A percentile compares a stretch with the other conserved stretches of the same genome.
Conservation (phyloP, 2,797 vertebrate genomes). For the Megalops cyprinoides region DNA sequence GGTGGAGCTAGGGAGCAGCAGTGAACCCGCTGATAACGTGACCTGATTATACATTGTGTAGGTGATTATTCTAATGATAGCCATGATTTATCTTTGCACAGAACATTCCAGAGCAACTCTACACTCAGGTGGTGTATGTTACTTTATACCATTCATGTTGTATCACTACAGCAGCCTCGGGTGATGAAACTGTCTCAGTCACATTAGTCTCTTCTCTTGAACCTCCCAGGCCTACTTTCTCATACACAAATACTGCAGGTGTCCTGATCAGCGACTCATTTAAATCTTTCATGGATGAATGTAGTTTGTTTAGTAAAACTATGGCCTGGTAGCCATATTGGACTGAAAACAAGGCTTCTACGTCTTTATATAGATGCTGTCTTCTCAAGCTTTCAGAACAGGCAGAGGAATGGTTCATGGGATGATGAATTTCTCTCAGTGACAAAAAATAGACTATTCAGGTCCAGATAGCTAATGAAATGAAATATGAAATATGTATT, state of each 20-base stretch:
- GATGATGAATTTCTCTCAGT: too few species aligned
- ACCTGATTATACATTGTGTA: constrained; percentile 46
- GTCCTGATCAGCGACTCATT: not conserved
- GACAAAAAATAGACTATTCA: too few species aligned
- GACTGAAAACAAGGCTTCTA: too few species aligned
- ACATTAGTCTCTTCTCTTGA: constrained; percentile 49
- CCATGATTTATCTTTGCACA: constrained; percentile 62
- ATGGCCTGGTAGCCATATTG: not conserved
- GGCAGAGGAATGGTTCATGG: too few species aligned
- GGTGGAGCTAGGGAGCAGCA: not conserved
- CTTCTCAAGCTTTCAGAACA: too few species aligned
- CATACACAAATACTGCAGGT: not conserved
- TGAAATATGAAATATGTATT: too few species aligned
- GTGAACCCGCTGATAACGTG: not conserved
- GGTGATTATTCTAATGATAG: constrained; percentile 59
- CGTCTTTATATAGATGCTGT: too few species aligned
- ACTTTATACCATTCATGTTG: constrained; percentile 53
- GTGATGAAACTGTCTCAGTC: constrained; percentile 72
- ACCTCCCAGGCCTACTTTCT: not conserved
- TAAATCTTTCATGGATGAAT: not conserved
- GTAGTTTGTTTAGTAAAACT: not conserved
- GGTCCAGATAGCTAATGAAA: too few species aligned
- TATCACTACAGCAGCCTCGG: constrained; percentile 51
- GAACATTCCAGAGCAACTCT: constrained; percentile 54
- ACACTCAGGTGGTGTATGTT: constrained; percentile 41